A percentile compares a stretch with the other conserved stretches of the same genome.
phyloP scores from a whole-genome alignment of 2,113 vertebrate genomes.

The Sander lucioperca region DNA sequence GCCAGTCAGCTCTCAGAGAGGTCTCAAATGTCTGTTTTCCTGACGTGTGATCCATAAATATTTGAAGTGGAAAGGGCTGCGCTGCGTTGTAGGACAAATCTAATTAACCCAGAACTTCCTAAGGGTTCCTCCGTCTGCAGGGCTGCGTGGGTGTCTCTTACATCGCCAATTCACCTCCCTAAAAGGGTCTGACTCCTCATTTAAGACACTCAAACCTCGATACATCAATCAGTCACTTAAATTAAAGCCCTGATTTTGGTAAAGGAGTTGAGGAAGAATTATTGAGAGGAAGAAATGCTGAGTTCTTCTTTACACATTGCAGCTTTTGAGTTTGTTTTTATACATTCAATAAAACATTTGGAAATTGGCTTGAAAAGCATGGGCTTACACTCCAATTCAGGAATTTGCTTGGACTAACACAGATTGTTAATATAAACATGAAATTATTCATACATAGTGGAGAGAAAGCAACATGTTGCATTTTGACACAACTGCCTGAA shows the following conservation, averaged over 20 bases:
- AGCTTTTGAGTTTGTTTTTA: neutral
- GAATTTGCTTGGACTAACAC: slow-evolving; percentile 23
- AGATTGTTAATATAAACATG: slow-evolving; percentile 41
- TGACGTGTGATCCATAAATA: slow-evolving; percentile 85
- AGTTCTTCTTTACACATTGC: neutral
- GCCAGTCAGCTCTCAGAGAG: slow-evolving; percentile 74
- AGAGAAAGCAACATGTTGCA: slow-evolving; percentile 39
- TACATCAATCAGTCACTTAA: slow-evolving; percentile 46
- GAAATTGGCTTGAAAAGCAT: slow-evolving; percentile 8
- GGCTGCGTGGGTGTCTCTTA: slow-evolving; percentile 63
- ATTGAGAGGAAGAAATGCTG: neutral
- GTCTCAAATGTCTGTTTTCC: slow-evolving; percentile 83
- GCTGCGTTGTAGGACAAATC: slow-evolving; percentile 81
- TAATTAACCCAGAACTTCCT: slow-evolving; percentile 84
- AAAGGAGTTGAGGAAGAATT: slow-evolving; percentile 4
- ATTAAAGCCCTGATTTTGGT: slow-evolving; percentile 34
- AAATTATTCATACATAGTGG: slow-evolving; percentile 21
- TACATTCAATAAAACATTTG: neutral
- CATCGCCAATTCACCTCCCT: slow-evolving; percentile 61
- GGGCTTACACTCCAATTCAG: slow-evolving; percentile 11
- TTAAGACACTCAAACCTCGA: slow-evolving; percentile 54
- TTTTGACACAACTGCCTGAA: slow-evolving; percentile 42
- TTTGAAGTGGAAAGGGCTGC: slow-evolving; percentile 82
- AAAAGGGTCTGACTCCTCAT: slow-evolving; percentile 69
- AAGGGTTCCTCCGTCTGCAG: slow-evolving; percentile 66